Evolutionary conservation across 2,113 vertebrate genomes (phyloP).

Genomic region (Lucifuga dentata): DNA sequence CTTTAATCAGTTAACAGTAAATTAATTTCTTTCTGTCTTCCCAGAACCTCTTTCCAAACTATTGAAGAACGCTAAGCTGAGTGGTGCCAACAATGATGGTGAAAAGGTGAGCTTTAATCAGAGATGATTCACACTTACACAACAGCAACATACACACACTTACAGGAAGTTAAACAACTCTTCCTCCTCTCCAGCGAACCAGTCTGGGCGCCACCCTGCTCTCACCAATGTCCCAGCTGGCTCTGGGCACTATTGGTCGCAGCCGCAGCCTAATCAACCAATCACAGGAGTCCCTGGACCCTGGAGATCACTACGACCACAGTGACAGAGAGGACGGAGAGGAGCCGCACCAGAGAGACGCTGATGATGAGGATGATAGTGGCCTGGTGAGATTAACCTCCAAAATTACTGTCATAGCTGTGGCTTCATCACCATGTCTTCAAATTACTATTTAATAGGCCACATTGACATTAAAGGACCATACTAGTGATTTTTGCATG

Average conservation of each 20-base stretch:
- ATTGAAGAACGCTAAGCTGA: constrained; percentile 91
- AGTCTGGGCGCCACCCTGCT: constrained; percentile 82
- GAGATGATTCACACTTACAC: neutral
- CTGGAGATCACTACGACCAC: constrained; percentile 81
- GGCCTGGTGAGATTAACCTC: constrained; percentile 77
- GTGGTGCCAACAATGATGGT: constrained; percentile 87
- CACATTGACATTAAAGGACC: no score
- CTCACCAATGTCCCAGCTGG: constrained; percentile 83
- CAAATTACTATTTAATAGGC: no score
- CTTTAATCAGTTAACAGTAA: no score
- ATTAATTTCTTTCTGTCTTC: constrained; percentile 23
- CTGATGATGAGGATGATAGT: constrained; percentile 88
- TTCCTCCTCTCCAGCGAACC: constrained; percentile 72
- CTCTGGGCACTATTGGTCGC: constrained; percentile 83
- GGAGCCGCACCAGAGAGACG: constrained; percentile 84
- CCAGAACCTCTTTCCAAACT: constrained; percentile 92
- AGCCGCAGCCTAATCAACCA: constrained; percentile 84
- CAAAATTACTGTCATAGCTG: no score
- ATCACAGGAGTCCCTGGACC: constrained; percentile 84
- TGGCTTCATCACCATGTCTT: no score
- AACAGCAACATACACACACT: neutral
- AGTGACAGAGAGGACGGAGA: constrained; percentile 82
- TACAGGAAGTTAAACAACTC: neutral
- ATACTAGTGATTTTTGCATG: no score
- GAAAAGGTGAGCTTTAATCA: constrained; percentile 87